Evolutionary conservation across 2,113 vertebrate species (phyloP).

Genomic region (Lepisosteus osseus): DNA sequence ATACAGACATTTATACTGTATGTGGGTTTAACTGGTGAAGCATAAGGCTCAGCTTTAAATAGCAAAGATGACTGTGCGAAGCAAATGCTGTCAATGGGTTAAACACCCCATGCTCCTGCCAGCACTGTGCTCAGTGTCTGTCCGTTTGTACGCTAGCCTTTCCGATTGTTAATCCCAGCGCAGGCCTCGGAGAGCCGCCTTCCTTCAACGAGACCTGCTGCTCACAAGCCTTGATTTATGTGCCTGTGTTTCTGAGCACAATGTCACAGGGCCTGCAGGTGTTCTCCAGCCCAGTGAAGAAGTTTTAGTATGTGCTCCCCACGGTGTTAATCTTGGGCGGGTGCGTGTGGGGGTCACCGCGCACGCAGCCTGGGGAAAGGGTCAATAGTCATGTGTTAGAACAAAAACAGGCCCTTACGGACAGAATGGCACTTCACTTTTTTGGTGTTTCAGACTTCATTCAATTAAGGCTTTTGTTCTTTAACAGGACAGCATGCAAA

Average conservation of each 20-base stretch:
- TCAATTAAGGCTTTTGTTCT: slow-evolving; percentile 6
- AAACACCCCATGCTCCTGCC: slow-evolving; percentile 46
- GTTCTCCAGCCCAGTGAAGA: slow-evolving; percentile 51
- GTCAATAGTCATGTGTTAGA: slow-evolving; percentile 56
- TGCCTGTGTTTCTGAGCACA: slow-evolving; percentile 44
- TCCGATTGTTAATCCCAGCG: slow-evolving; percentile 63
- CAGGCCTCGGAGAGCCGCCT: slow-evolving; percentile 43
- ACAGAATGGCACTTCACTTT: slow-evolving; percentile 11
- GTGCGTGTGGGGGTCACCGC: slow-evolving; percentile 45
- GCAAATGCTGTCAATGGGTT: slow-evolving; percentile 48
- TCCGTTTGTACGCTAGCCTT: slow-evolving; percentile 48
- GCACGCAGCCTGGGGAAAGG: slow-evolving; percentile 31
- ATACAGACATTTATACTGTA: slow-evolving; percentile 43
- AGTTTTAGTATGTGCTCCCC: slow-evolving; percentile 67
- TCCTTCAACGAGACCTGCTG: slow-evolving; percentile 56
- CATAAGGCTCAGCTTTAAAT: slow-evolving; percentile 50
- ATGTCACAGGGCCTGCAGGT: slow-evolving; percentile 54
- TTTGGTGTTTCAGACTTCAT: background rate
- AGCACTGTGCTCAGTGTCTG: slow-evolving; percentile 50
- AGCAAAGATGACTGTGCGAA: slow-evolving; percentile 51
- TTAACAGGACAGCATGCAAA: background rate
- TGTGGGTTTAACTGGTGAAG: slow-evolving; percentile 47
- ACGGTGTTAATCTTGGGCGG: slow-evolving; percentile 41
- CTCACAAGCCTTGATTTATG: slow-evolving; percentile 70
- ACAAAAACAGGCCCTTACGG: slow-evolving; percentile 48